Evolutionary conservation across 1,140 invertebrate genomes (phyloP), one percentile per base, ranked within the genome.

Genomic region (Drosophila eugracilis): DNA sequence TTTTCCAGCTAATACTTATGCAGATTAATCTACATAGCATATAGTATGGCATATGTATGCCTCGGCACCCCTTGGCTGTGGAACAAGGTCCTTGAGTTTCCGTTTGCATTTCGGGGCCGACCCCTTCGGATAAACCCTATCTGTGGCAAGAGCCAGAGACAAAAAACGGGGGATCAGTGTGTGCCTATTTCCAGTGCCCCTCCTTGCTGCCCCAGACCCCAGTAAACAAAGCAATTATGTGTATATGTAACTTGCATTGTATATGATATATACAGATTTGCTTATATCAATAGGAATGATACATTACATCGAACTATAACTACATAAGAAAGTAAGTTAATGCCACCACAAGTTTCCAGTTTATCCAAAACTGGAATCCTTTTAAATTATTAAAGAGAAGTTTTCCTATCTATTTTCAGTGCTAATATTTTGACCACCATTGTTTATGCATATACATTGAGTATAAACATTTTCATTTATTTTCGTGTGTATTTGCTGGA

Each of bases 171-270:
- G 60, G 37, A n/a, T 52, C 45, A n/a, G n/a, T 26, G 37, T 52
- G 63, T 28, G 60, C 63, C 63, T 52, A 67, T 67, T 67, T 67
- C 28, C 60, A 26, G 22, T n/a, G 7, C 59, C 15, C 5, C 15
- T 42, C 10, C 37, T 15, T 28, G 30, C 12, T 28, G 28, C 21
- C 36, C n/a, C 22, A 14, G 5, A 12, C 22, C 63, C 22, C 60
- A 34, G 59, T 52, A 66, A 66, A 67, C 63, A 67, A 67, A 67
- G 60, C 63, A 67, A 67, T 67, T 67, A 67, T 67, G 60, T 67
- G 47, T 50, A 24, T 60, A 47, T 66, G 24, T 41, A 41, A 24
- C 41, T 15, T 65, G 55, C 41, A 44, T 36, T n/a, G 10, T 28
- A 54, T 36, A 53, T 12, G 21, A 14, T 36, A 9, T 36, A 10